These are phyloP conservation scores for Crossoptilon crossoptilon DNA, from an alignment of 2,797 vertebrate species.

Conservation along the genomic window DNA sequence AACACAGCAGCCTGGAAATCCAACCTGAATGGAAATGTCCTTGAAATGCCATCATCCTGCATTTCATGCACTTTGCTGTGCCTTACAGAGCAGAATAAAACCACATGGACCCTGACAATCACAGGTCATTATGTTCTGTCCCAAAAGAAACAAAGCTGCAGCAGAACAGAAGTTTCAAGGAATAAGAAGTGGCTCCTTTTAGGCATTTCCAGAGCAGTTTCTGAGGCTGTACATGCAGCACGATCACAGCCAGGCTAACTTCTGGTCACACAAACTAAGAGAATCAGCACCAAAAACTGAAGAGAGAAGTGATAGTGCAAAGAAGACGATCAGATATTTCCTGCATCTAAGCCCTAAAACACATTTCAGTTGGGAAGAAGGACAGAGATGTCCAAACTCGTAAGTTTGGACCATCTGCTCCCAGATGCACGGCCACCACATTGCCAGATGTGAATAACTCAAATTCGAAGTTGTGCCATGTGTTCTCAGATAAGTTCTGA, in stretches of 20 bases:
- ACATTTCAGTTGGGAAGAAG: not conserved
- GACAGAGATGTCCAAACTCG: not conserved
- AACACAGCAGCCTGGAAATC: not conserved
- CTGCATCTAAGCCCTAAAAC: not conserved
- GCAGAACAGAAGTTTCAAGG: not conserved
- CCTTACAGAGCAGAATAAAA: not conserved
- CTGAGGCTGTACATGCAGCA: not conserved
- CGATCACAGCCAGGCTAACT: not conserved
- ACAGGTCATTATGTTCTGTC: not conserved
- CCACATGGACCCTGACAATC: rapidly evolving
- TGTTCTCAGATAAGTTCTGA: not conserved
- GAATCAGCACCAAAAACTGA: rapidly evolving
- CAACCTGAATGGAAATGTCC: not conserved
- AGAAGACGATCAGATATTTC: not conserved
- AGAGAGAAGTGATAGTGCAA: not conserved
- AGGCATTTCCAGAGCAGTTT: not conserved
- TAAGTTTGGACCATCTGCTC: not conserved
- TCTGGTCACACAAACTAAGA: not conserved
- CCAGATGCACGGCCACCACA: not conserved
- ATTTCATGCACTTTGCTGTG: rapidly evolving
- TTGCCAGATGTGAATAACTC: not conserved
- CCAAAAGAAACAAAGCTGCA: not conserved
- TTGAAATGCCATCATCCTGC: not conserved
- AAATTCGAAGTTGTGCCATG: rapidly evolving
- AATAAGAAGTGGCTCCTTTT: not conserved